Evolutionary conservation across 2,888 invertebrate genomes (phyloP).

Genomic region (Cryptocheilus praepositus): DNA sequence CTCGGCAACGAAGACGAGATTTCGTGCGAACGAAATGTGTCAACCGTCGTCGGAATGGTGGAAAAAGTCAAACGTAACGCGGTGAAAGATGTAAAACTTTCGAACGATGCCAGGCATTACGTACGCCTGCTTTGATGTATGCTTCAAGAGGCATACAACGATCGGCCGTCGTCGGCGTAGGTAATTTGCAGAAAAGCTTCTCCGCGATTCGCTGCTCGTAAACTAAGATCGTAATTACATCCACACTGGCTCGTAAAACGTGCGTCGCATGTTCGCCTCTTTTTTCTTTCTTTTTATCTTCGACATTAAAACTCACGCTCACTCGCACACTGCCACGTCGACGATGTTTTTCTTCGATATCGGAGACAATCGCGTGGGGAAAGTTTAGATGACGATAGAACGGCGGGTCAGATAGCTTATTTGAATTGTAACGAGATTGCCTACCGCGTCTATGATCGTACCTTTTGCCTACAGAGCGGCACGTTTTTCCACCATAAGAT

Average conservation of each 20-base stretch:
- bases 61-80: too few relatives aligned
- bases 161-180: constrained; percentile 7
- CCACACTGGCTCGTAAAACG: constrained; percentile 31
- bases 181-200: constrained; percentile 35
- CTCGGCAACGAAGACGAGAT: too few relatives aligned
- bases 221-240: constrained; percentile 40
- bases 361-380: neutral
- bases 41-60: too few relatives aligned
- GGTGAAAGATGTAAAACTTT: too few relatives aligned
- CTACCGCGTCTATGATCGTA: too few relatives aligned
- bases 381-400: constrained; percentile 8
- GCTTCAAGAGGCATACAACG: neutral
- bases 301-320: too few relatives aligned
- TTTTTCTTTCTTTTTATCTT: neutral
- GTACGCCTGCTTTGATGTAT: too few relatives aligned
- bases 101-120: too few relatives aligned
- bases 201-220: constrained; percentile 18
- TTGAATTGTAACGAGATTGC: constrained; percentile 21
- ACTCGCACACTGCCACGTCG: constrained; percentile 2
- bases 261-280: constrained; percentile 21
- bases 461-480: too few relatives aligned
- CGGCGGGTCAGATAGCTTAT: constrained; percentile 30
- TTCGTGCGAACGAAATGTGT: too few relatives aligned
- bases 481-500: too few relatives aligned
- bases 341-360: constrained; percentile 35